phyloP scores from a whole-genome alignment of 2,113 vertebrate genomes.

The Corydoras sp. region DNA sequence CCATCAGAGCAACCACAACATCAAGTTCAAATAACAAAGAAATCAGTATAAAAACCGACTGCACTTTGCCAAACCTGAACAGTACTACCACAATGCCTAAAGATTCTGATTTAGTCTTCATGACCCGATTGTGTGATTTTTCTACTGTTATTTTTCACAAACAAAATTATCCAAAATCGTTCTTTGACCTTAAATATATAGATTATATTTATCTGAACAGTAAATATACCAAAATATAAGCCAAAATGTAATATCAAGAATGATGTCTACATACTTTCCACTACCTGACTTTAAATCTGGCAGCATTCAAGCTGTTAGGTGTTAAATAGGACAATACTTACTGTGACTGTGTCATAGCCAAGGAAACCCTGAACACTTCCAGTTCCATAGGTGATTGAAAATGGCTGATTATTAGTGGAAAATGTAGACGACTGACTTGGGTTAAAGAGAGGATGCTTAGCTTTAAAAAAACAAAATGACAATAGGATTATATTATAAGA shows the following conservation, averaged over 20 bases:
- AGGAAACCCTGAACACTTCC: slow-evolving; percentile 52
- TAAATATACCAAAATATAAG: too few relatives aligned
- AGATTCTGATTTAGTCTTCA: too few relatives aligned
- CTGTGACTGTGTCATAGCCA: slow-evolving; percentile 61
- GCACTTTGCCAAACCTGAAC: too few relatives aligned
- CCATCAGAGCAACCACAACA: not conserved
- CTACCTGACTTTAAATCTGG: not conserved
- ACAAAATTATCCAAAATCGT: too few relatives aligned
- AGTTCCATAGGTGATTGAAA: slow-evolving; percentile 57
- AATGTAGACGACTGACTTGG: slow-evolving; percentile 59
- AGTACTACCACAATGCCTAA: too few relatives aligned
- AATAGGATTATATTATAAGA: too few relatives aligned
- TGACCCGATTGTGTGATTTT: not conserved
- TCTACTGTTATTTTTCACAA: too few relatives aligned
- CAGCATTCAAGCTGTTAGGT: not conserved
- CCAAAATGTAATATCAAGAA: not conserved
- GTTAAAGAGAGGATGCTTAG: slow-evolving; percentile 53
- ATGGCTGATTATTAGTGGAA: slow-evolving; percentile 27
- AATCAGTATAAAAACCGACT: too few relatives aligned
- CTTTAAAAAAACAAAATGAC: slow-evolving; percentile 38
- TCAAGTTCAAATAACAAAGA: too few relatives aligned
- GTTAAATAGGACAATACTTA: slow-evolving; percentile 44
- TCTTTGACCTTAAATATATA: too few relatives aligned
- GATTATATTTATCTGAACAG: too few relatives aligned
- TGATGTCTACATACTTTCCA: not conserved